Conservation (phyloP, 1,140 invertebrate genomes). For the Araneus ventricosus region DNA sequence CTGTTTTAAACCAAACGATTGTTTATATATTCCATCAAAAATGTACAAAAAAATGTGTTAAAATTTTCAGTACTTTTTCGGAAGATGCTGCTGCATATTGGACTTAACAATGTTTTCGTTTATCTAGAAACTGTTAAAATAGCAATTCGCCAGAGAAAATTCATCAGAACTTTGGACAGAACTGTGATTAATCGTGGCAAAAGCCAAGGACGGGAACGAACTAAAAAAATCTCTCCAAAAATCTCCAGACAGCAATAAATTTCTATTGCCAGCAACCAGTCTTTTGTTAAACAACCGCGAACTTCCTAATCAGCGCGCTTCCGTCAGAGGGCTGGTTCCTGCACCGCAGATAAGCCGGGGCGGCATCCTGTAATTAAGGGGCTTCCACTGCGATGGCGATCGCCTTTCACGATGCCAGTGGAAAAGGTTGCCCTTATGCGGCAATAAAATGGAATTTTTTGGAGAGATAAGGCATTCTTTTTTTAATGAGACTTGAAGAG, state of each 20-base stretch:
- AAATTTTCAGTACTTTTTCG: too few species aligned
- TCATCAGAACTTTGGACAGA: neutral
- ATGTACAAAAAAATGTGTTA: too few species aligned
- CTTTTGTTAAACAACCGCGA: neutral
- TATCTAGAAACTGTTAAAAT: too few species aligned
- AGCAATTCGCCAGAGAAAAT: neutral
- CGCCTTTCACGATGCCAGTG: neutral
- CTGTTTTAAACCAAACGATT: too few species aligned
- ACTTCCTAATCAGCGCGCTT: neutral
- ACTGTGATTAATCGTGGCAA: neutral
- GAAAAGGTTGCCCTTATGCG: neutral
- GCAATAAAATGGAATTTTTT: too few species aligned
- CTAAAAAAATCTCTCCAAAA: neutral
- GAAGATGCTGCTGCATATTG: too few species aligned
- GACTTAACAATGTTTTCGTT: too few species aligned
- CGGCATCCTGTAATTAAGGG: constrained; percentile 3
- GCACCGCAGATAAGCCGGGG: neutral
- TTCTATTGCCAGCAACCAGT: constrained; percentile 4
- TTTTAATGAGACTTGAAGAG: too few species aligned
- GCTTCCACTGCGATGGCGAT: neutral
- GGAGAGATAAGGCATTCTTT: too few species aligned
- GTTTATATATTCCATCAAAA: too few species aligned
- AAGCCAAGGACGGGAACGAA: neutral
- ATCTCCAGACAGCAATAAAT: neutral
- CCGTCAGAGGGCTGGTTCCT: neutral